phyloP scores from a whole-genome alignment of 2,113 vertebrate genomes.

The Microtus oregoni region DNA sequence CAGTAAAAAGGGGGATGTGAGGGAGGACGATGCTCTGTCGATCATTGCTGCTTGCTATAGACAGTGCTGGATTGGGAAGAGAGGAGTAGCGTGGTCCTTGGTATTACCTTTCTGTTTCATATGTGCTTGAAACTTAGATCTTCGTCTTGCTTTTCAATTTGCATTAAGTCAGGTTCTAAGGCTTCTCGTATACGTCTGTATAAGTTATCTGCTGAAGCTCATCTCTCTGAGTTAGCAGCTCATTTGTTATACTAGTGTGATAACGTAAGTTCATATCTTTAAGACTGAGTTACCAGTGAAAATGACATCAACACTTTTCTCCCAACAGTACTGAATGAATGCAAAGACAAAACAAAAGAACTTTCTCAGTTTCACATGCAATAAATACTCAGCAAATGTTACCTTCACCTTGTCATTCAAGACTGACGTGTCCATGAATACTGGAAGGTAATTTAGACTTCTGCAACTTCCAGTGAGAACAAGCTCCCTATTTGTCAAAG shows the following conservation, averaged over 20 bases:
- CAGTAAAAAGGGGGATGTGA: not conserved
- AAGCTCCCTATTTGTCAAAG: not conserved
- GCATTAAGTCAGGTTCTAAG: not conserved
- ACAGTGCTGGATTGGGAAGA: not conserved
- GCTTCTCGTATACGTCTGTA: not conserved
- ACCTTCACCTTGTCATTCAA: not conserved
- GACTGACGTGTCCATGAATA: not conserved
- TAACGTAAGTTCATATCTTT: not conserved
- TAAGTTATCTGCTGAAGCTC: not conserved
- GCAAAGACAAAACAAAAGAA: not conserved
- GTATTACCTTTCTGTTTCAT: not conserved
- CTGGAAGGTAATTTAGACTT: not conserved
- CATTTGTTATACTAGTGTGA: not conserved
- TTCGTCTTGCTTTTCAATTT: not conserved
- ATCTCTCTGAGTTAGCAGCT: not conserved
- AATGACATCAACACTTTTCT: not conserved
- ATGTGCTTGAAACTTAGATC: not conserved
- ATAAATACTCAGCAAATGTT: not conserved
- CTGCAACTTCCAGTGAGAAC: not conserved
- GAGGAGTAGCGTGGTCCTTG: not conserved
- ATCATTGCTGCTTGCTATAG: not conserved
- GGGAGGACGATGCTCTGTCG: too few species aligned
- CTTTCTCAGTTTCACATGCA: not conserved
- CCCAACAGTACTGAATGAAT: not conserved
- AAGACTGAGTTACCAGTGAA: not conserved